phyloP scores from a whole-genome alignment of 1,140 invertebrate species.

The Nymphalis io region DNA sequence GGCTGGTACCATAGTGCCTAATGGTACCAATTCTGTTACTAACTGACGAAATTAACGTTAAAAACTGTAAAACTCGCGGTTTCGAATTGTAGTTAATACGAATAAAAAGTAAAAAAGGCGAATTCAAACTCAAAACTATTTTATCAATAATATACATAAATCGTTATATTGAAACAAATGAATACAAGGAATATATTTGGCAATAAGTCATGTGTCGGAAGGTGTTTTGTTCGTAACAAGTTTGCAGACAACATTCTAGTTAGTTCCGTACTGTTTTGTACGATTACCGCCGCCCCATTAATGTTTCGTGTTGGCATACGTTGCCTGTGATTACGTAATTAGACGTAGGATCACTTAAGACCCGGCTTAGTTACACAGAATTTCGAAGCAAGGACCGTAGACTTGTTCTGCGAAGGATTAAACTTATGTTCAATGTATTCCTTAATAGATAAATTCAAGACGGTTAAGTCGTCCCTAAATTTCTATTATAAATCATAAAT shows the following conservation, averaged over 20 bases:
- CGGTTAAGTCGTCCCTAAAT: neutral
- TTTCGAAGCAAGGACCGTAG: neutral
- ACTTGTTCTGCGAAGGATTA: neutral
- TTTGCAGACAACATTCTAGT: neutral
- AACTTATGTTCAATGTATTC: constrained; percentile 8
- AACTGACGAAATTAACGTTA: too few relatives aligned
- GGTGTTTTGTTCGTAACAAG: constrained; percentile 1
- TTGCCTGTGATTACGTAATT: constrained; percentile 17
- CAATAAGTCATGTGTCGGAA: neutral
- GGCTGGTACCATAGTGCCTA: too few relatives aligned
- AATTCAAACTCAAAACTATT: too few relatives aligned
- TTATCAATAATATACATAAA: too few relatives aligned
- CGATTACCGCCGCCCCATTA: constrained; percentile 11
- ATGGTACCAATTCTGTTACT: too few relatives aligned
- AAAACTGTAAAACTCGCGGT: too few relatives aligned
- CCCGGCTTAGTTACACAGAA: constrained; percentile 6
- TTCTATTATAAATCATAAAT: neutral
- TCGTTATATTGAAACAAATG: too few relatives aligned
- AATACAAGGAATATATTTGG: neutral
- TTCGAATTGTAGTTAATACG: too few relatives aligned
- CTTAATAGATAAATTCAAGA: constrained; percentile 4
- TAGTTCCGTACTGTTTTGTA: neutral
- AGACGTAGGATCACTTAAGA: constrained; percentile 5
- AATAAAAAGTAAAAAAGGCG: too few relatives aligned
- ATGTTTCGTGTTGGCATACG: constrained; percentile 24